Conservation (phyloP, 2,888 invertebrate species). For the Tenthredo scrophulariae region DNA sequence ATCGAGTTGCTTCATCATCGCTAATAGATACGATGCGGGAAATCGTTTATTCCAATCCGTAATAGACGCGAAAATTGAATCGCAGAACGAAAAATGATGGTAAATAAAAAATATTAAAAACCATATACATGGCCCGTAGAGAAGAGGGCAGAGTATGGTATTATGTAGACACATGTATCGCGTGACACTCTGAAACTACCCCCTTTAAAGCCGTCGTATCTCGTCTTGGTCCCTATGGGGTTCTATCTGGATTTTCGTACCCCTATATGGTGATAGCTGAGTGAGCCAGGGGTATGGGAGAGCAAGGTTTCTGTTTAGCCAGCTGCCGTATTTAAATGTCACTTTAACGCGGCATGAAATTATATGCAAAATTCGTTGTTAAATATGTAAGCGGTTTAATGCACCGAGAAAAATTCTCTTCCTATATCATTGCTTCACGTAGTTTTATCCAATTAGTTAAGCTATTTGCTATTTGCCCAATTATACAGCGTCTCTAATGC, state of each 20-base stretch:
- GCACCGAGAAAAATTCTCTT: conserved; percentile 76
- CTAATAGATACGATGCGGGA: background rate
- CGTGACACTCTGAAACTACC: conserved; percentile 61
- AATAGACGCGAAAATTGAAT: background rate
- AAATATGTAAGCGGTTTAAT: conserved; percentile 76
- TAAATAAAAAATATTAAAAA: background rate
- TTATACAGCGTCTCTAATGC: background rate
- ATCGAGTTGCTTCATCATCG: background rate
- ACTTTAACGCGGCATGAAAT: conserved; percentile 77
- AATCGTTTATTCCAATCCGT: background rate
- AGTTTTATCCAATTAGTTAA: background rate
- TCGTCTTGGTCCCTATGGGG: conserved; percentile 62
- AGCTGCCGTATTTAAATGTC: conserved; percentile 77
- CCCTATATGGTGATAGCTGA: conserved; percentile 5
- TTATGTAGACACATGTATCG: conserved; percentile 73
- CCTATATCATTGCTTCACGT: background rate
- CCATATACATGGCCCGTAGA: background rate
- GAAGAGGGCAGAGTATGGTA: background rate
- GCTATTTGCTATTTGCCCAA: background rate
- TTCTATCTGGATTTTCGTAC: conserved; percentile 47
- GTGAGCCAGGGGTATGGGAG: background rate
- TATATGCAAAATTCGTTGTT: conserved; percentile 77
- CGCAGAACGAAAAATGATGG: background rate
- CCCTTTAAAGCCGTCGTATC: conserved; percentile 53
- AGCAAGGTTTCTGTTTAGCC: conserved; percentile 72